These are phyloP conservation scores for Eucera pruinosa DNA, from an alignment of 2,888 invertebrate genomes.

Conservation along the genomic window DNA sequence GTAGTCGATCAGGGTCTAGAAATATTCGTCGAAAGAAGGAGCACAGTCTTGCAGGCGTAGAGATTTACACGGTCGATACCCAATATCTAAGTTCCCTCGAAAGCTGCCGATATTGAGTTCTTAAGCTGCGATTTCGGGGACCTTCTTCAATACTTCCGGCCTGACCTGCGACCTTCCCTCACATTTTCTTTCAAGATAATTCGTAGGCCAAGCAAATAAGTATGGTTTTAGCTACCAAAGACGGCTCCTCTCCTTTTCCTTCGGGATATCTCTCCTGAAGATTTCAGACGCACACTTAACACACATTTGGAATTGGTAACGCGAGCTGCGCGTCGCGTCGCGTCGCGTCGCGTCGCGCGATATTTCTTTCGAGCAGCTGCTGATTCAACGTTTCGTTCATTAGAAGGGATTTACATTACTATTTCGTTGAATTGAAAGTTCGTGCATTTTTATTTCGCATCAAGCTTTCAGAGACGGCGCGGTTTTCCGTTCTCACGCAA, in stretches of 20 bases:
- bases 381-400: too few species aligned
- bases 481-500: too few species aligned
- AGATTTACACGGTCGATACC: conserved; percentile 49
- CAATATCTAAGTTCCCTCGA: conserved; percentile 71
- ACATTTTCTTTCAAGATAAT: conserved; percentile 22
- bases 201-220: conserved; percentile 28
- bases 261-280: too few species aligned
- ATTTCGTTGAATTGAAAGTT: too few species aligned
- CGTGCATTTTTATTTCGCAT: too few species aligned
- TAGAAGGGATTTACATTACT: too few species aligned
- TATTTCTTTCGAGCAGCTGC: too few species aligned
- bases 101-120: conserved; percentile 75
- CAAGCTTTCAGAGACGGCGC: too few species aligned
- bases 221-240: conserved; percentile 8
- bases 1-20: too few species aligned
- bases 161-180: conserved; percentile 19
- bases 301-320: too few species aligned
- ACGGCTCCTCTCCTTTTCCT: neutral
- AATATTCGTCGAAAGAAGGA: conserved; percentile 34
- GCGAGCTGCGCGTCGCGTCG: too few species aligned
- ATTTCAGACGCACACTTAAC: neutral
- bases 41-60: neutral
- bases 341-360: too few species aligned
- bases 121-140: conserved; percentile 66
- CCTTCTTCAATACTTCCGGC: conserved; percentile 19